Evolutionary conservation across 30 jellyfish, hydroid and myxozoan genomes (phyloP).

Genomic region (Hydractinia echinata): DNA sequence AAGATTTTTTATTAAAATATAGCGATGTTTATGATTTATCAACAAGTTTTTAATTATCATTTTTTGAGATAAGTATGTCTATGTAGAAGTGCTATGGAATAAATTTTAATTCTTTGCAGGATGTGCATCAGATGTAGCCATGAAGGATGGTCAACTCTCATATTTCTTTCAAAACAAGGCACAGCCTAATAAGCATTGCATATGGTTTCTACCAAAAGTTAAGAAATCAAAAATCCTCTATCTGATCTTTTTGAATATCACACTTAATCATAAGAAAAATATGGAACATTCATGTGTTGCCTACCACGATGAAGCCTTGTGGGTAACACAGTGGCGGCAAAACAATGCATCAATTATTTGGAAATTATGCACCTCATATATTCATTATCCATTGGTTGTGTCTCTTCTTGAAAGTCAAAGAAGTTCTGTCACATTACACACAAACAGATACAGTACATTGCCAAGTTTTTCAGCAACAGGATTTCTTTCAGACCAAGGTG

Average conservation of each 20-base stretch:
- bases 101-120: no score
- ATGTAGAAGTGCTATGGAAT: no score
- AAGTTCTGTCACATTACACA: neutral
- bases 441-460: neutral
- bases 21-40: no score
- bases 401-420: neutral
- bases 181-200: neutral
- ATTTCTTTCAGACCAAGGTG: conserved; percentile 1
- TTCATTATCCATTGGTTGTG: neutral
- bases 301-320: neutral
- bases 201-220: neutral
- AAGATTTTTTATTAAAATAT: no score
- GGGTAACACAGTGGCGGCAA: neutral
- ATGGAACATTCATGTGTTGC: neutral
- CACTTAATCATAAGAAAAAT: neutral
- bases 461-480: conserved; percentile 12
- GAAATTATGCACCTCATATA: neutral
- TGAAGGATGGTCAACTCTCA: no score
- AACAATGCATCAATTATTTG: neutral
- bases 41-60: no score
- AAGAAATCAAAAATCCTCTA: neutral
- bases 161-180: no score
- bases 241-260: neutral
- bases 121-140: no score
- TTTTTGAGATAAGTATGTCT: no score